These are phyloP conservation scores for Psephotus haematonotus DNA, from an alignment of 2,113 vertebrate genomes.

Conservation along the genomic window DNA sequence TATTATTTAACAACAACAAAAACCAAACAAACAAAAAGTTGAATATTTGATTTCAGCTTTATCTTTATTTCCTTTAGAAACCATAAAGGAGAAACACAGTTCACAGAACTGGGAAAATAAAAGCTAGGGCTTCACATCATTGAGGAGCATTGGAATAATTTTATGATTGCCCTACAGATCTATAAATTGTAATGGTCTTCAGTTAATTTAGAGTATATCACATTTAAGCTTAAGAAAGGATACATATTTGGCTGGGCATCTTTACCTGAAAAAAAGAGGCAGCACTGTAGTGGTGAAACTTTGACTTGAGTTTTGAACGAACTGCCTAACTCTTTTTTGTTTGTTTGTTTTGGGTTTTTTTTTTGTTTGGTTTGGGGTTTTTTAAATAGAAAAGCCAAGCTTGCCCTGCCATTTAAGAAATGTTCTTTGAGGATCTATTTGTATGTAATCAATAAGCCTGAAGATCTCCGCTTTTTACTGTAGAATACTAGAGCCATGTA, in stretches of 20 bases:
- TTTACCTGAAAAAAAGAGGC: not conserved
- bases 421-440: not conserved
- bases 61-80: not conserved
- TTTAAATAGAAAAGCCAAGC: not conserved
- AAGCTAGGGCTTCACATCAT: not conserved
- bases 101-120: not conserved
- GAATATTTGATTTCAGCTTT: not conserved
- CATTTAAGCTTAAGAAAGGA: not conserved
- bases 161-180: not conserved
- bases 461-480: not conserved
- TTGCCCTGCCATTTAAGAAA: not conserved
- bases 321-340: not conserved
- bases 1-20: not conserved
- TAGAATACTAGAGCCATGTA: not conserved
- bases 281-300: not conserved
- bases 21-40: not conserved
- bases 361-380: not conserved
- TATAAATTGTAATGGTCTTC: not conserved
- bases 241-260: not conserved
- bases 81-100: not conserved
- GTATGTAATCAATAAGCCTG: not conserved
- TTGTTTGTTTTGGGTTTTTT: too few relatives aligned
- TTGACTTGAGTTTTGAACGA: not conserved
- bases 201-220: not conserved
- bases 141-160: not conserved